phyloP scores from a whole-genome alignment of 2,797 vertebrate species.

The Chiroxiphia lanceolata region DNA sequence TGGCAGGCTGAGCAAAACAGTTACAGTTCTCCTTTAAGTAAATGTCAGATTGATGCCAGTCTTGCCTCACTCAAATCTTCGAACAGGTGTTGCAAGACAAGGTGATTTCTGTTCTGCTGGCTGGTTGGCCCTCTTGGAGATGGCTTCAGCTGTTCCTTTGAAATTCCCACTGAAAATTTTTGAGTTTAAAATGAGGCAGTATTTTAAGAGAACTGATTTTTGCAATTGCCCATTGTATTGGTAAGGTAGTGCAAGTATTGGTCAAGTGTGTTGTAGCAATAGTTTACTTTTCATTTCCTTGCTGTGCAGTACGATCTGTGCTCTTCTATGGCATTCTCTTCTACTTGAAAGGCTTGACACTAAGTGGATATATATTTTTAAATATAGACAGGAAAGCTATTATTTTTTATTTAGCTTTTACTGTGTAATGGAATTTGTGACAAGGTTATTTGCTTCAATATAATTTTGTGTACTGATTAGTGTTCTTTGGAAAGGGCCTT shows the following conservation, averaged over 20 bases:
- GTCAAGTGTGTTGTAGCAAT: not conserved
- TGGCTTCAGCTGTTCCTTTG: not conserved
- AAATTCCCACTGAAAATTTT: not conserved
- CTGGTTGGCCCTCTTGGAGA: not conserved
- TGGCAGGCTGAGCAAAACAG: not conserved
- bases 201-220: slow-evolving; percentile 2
- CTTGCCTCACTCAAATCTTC: not conserved
- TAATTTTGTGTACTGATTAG: slow-evolving; percentile 80
- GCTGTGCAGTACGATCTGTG: not conserved
- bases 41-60: not conserved
- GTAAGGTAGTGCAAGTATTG: not conserved
- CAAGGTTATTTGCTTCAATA: slow-evolving; percentile 80
- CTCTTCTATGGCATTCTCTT: slow-evolving; percentile 59
- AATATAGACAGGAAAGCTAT: slow-evolving; percentile 77
- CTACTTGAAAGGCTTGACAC: slow-evolving; percentile 74
- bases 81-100: not conserved
- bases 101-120: not conserved
- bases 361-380: slow-evolving; percentile 80
- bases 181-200: not conserved
- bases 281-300: slow-evolving; percentile 48
- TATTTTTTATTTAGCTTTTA: slow-evolving; percentile 83
- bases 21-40: slow-evolving; percentile 23
- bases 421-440: slow-evolving; percentile 79
- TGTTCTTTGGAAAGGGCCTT: slow-evolving; percentile 75
- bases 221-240: not conserved